Evolutionary conservation across 1,140 invertebrate genomes (phyloP).

Genomic region (Ridgeia piscesae): DNA sequence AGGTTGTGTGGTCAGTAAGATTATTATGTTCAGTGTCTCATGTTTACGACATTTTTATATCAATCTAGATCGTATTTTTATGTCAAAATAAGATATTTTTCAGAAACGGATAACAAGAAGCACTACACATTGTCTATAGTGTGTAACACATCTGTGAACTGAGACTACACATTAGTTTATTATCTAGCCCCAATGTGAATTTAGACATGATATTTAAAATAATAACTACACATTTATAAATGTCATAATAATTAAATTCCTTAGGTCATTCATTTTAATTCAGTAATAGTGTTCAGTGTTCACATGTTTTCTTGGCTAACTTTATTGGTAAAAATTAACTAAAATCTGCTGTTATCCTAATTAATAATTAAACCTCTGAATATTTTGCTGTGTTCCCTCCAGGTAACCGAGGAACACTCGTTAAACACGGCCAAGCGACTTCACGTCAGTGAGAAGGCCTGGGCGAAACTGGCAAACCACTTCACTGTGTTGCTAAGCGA

Average conservation of each 20-base stretch:
- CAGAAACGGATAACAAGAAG: no score
- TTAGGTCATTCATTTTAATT: background rate
- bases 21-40: background rate
- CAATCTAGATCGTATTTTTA: background rate
- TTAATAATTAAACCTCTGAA: background rate
- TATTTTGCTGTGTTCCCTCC: constrained; percentile 1
- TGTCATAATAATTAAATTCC: background rate
- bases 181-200: no score
- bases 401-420: constrained; percentile 54
- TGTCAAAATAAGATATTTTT: background rate
- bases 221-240: background rate
- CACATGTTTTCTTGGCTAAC: no score
- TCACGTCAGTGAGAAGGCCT: constrained; percentile 53
- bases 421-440: constrained; percentile 53
- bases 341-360: no score
- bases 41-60: background rate
- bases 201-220: no score
- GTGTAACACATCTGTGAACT: no score
- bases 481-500: constrained; percentile 56
- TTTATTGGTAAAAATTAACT: no score
- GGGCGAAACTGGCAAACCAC: constrained; percentile 55
- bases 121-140: no score
- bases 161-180: no score
- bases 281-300: background rate
- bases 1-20: no score